These are phyloP conservation scores for Pseudococcus jackbeardsleyi DNA, from an alignment of 2,888 invertebrate species.

Conservation along the genomic window DNA sequence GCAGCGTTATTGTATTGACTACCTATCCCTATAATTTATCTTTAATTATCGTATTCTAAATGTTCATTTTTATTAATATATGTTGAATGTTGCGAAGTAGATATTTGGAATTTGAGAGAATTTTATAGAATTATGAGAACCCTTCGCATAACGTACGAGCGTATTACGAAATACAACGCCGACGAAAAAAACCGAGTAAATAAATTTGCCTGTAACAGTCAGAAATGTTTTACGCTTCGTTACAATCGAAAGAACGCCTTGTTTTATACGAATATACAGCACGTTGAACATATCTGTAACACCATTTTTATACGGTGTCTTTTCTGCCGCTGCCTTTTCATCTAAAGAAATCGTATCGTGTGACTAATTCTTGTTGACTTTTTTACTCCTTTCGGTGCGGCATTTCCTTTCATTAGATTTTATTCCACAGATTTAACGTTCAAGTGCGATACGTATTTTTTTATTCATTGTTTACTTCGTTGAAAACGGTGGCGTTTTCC, in stretches of 20 bases:
- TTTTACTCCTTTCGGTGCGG: neutral
- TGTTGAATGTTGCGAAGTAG: neutral
- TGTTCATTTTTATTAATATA: neutral
- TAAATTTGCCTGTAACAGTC: conserved; percentile 22
- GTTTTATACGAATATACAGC: neutral
- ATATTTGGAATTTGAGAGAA: neutral
- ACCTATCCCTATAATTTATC: neutral
- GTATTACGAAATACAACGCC: neutral
- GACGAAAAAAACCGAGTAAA: neutral
- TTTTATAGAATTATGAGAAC: neutral
- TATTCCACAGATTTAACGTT: too few species aligned
- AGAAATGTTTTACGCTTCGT: conserved; percentile 9
- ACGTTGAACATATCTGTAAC: neutral
- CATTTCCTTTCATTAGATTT: too few species aligned
- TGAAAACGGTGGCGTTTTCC: too few species aligned
- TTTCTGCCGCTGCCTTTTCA: neutral
- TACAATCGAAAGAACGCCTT: conserved; percentile 6
- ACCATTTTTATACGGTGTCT: neutral
- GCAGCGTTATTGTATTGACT: neutral
- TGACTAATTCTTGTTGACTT: neutral
- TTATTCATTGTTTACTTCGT: too few species aligned
- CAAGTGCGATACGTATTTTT: too few species aligned
- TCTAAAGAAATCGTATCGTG: neutral
- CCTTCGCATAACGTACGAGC: neutral
- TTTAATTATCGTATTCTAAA: neutral